Evolutionary conservation across 2,888 invertebrate species (phyloP).

Genomic region (Cryptosula pallasiana): DNA sequence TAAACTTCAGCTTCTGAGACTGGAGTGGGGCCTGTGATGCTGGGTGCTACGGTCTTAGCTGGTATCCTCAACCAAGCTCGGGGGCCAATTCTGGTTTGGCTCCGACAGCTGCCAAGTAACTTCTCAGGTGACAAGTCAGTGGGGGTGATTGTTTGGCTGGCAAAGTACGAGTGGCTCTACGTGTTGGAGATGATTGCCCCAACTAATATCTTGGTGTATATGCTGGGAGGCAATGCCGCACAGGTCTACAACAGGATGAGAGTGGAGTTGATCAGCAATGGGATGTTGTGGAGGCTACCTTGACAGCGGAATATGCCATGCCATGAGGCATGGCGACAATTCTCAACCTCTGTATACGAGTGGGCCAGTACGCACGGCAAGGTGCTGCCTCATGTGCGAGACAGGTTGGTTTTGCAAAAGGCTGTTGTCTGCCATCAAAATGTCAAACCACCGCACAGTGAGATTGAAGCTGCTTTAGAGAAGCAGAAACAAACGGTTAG

Average conservation of each 20-base stretch:
- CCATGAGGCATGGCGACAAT: neutral
- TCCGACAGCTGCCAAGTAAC: neutral
- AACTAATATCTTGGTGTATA: neutral
- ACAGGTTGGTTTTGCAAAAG: neutral
- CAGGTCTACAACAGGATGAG: neutral
- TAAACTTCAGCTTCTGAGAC: too few relatives aligned
- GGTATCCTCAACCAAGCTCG: slow-evolving; percentile 5
- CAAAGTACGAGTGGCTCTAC: neutral
- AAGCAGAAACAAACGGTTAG: neutral
- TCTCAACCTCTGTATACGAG: neutral
- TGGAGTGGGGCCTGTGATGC: too few relatives aligned
- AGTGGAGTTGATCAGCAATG: neutral
- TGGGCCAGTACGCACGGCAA: neutral
- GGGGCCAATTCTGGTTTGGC: neutral
- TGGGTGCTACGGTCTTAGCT: neutral
- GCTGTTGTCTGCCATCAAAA: neutral
- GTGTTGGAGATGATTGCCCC: neutral
- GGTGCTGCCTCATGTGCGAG: neutral
- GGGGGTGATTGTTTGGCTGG: neutral
- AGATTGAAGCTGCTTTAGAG: neutral
- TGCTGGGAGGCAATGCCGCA: neutral
- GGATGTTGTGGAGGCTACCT: neutral
- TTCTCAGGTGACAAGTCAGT: neutral
- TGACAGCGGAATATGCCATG: slow-evolving; percentile 8
- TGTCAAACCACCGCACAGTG: neutral